Evolutionary conservation across 2,888 invertebrate genomes (phyloP).

Genomic region (Schizaphis graminum): DNA sequence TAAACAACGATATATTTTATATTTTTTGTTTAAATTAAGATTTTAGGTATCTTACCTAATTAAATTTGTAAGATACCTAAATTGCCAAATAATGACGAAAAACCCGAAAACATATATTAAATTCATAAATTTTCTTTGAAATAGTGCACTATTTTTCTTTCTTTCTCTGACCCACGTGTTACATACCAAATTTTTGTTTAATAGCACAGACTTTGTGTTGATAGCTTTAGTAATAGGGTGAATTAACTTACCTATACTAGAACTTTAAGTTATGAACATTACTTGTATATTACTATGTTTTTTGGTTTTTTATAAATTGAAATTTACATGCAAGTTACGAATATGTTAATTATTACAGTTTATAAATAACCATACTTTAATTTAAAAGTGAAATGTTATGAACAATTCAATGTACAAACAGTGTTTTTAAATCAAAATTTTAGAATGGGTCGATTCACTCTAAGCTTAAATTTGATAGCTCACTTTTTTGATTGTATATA

Average conservation of each 20-base stretch:
- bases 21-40: too few relatives aligned
- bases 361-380: background rate
- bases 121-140: too few relatives aligned
- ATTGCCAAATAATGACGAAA: too few relatives aligned
- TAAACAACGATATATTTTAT: too few relatives aligned
- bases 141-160: background rate
- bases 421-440: background rate
- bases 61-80: too few relatives aligned
- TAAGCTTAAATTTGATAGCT: background rate
- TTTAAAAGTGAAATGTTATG: background rate
- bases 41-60: too few relatives aligned
- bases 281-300: background rate
- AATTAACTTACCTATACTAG: background rate
- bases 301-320: background rate
- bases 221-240: background rate
- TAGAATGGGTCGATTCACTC: background rate
- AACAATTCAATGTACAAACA: background rate
- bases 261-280: background rate
- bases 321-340: background rate
- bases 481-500: background rate
- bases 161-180: background rate
- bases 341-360: background rate
- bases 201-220: background rate
- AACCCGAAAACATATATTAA: too few relatives aligned
- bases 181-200: background rate